Conservation (phyloP, 2,113 vertebrate species). For the Cryptotis parvus region DNA sequence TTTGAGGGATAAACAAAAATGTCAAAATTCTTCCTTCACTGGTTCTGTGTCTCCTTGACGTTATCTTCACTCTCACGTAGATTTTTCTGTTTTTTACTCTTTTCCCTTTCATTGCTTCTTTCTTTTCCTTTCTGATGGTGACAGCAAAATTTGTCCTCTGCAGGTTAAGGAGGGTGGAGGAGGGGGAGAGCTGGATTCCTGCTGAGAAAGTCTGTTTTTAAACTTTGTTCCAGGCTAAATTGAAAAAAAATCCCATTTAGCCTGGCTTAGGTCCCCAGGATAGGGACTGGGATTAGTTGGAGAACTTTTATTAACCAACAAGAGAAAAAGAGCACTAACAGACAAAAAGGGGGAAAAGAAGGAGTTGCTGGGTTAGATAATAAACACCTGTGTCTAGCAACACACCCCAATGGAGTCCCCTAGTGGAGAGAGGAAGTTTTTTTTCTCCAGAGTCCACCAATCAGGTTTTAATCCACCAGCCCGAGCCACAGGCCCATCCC, state of each 20-base stretch:
- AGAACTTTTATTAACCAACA: neutral
- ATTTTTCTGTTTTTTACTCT: too few relatives aligned
- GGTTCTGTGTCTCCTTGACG: neutral
- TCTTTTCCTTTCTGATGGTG: too few relatives aligned
- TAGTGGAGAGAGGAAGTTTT: neutral
- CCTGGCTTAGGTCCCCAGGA: neutral
- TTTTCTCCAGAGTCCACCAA: neutral
- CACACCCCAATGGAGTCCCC: neutral
- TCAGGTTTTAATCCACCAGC: neutral
- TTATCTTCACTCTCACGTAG: too few relatives aligned
- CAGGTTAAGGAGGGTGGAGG: too few relatives aligned
- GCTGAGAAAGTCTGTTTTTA: too few relatives aligned
- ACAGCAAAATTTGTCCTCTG: too few relatives aligned
- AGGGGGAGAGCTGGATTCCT: too few relatives aligned
- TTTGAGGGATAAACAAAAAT: slow-evolving; percentile 19
- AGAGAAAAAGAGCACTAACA: neutral
- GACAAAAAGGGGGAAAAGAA: neutral
- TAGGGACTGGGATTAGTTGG: neutral
- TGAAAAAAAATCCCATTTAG: too few relatives aligned
- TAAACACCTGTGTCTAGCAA: neutral
- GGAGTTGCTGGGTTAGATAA: neutral
- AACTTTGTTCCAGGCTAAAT: too few relatives aligned
- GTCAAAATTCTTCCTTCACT: neutral
- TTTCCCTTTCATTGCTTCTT: too few relatives aligned
- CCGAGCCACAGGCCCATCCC: neutral